phyloP scores from a whole-genome alignment of 2,113 vertebrate species.

The Cercocebus atys region DNA sequence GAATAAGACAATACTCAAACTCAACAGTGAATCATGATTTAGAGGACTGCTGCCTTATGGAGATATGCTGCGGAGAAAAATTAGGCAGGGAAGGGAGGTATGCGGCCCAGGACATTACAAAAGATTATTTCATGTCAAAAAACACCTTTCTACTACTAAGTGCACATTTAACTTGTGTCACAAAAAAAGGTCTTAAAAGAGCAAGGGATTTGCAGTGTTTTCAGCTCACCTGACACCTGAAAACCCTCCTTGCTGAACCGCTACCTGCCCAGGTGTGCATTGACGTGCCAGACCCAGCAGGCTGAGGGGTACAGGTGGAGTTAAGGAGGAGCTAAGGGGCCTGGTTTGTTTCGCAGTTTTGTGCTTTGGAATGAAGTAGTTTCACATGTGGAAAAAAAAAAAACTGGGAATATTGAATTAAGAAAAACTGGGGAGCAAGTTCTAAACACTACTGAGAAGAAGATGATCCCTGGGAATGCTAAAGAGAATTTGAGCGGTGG shows the following conservation, averaged over 20 bases:
- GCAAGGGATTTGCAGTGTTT: not conserved
- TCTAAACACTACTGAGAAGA: not conserved
- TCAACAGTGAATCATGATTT: not conserved
- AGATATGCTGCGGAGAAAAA: not conserved
- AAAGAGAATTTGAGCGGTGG: too few species aligned
- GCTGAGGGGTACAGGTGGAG: not conserved
- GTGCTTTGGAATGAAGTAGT: not conserved
- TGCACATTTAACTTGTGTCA: not conserved
- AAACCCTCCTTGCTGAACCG: not conserved
- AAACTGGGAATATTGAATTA: not conserved
- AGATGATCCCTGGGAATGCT: not conserved
- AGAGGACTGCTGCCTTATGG: fast-evolving
- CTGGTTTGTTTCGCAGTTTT: not conserved
- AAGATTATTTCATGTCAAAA: not conserved
- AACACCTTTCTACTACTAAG: not conserved
- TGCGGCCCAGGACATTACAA: not conserved
- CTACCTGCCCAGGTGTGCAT: fast-evolving
- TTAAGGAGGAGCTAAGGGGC: not conserved
- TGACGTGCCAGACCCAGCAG: not conserved
- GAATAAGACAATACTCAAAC: fast-evolving
- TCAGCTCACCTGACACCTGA: not conserved
- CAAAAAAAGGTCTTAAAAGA: not conserved
- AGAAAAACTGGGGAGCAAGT: not conserved
- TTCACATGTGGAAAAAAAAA: not conserved
- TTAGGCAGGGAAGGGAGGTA: not conserved